Evolutionary conservation across 2,797 vertebrate genomes (phyloP).

Genomic region (Bovichtus diacanthus): DNA sequence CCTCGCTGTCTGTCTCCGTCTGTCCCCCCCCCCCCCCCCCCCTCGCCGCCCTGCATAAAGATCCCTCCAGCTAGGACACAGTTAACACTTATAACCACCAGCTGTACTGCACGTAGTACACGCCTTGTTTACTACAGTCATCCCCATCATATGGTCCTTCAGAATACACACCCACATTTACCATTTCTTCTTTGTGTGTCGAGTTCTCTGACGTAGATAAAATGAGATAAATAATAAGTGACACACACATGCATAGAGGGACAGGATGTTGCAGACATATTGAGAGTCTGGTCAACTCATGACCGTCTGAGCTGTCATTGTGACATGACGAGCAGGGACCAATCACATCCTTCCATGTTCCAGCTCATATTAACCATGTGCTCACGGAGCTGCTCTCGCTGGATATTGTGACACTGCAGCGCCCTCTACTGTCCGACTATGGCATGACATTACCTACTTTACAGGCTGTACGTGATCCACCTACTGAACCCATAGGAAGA

Average conservation of each 20-base stretch:
- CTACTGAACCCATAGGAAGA: not conserved
- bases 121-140: conserved; percentile 10
- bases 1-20: conserved; percentile 63
- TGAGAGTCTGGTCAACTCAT: conserved; percentile 41
- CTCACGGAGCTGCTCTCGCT: not conserved
- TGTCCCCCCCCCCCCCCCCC: not conserved
- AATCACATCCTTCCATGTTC: conserved; percentile 44
- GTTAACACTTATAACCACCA: conserved; percentile 42
- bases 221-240: not conserved
- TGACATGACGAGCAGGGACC: conserved; percentile 41
- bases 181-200: not conserved
- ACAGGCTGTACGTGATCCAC: not conserved
- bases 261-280: conserved; percentile 21
- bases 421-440: conserved; percentile 51
- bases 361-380: conserved; percentile 40
- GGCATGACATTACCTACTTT: not conserved
- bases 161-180: conserved; percentile 10
- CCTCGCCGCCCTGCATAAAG: conserved; percentile 13
- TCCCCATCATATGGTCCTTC: not conserved
- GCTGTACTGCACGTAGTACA: conserved; percentile 31
- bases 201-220: not conserved
- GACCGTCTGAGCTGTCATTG: conserved; percentile 33
- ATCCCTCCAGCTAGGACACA: conserved; percentile 36
- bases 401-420: conserved; percentile 17
- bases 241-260: not conserved